Evolutionary conservation across 1,140 invertebrate species (phyloP).

Genomic region (Schmidtea mediterranea): DNA sequence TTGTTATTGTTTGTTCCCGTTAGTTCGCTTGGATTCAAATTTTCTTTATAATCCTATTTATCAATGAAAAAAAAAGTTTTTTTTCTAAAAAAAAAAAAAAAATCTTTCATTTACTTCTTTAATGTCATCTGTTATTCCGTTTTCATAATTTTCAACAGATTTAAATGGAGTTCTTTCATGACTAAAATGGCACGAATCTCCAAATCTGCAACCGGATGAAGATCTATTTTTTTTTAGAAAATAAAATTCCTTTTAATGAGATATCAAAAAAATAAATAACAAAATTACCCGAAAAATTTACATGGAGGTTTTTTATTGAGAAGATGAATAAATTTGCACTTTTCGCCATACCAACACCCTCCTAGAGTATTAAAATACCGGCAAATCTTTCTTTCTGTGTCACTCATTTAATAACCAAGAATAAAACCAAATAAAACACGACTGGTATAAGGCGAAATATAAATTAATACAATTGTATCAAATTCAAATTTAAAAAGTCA

Average conservation of each 20-base stretch:
- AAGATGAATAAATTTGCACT: conserved; percentile 1
- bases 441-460: too few relatives aligned
- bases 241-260: too few relatives aligned
- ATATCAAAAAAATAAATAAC: too few relatives aligned
- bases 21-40: not conserved
- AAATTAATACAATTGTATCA: too few relatives aligned
- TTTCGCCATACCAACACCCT: not conserved
- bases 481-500: too few relatives aligned
- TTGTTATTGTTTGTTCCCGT: not conserved
- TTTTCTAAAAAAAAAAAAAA: not conserved
- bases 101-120: not conserved
- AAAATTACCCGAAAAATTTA: not conserved
- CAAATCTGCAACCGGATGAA: not conserved
- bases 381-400: conserved; percentile 1
- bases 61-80: too few relatives aligned
- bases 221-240: too few relatives aligned
- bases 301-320: not conserved
- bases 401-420: not conserved
- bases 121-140: not conserved
- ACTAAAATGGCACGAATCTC: conserved; percentile 1
- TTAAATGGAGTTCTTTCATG: not conserved
- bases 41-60: too few relatives aligned
- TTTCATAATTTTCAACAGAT: not conserved
- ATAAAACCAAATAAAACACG: too few relatives aligned
- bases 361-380: conserved; percentile 1